Evolutionary conservation across 2,797 vertebrate genomes (phyloP).

Genomic region (Mormyrops boulengeri): DNA sequence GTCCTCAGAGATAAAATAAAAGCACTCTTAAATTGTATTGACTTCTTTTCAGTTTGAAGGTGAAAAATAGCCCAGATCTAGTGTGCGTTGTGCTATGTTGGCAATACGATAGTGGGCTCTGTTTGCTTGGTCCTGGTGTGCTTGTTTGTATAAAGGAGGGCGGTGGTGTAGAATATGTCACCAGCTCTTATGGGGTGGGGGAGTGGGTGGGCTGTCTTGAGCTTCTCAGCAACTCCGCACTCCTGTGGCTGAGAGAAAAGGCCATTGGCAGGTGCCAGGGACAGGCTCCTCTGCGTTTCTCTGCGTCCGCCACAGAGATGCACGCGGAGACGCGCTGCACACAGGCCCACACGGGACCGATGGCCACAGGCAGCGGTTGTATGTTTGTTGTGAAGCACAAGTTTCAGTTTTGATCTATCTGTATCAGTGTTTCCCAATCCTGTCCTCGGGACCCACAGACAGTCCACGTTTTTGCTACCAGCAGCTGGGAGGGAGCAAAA

Average conservation of each 20-base stretch:
- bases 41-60: not conserved
- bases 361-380: not conserved
- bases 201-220: not conserved
- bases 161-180: not conserved
- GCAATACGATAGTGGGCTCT: not conserved
- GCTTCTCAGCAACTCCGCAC: not conserved
- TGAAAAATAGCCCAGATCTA: not conserved
- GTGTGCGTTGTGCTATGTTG: not conserved
- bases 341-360: not conserved
- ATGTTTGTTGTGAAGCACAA: not conserved
- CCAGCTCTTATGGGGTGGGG: not conserved
- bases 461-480: not conserved
- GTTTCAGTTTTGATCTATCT: not conserved
- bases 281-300: constrained; percentile 2
- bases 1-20: not conserved
- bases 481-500: not conserved
- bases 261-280: constrained; percentile 21
- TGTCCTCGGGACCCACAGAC: not conserved
- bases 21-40: not conserved
- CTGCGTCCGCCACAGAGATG: not conserved
- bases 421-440: not conserved
- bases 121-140: not conserved
- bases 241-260: constrained; percentile 16
- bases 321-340: too few relatives aligned
- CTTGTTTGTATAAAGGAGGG: constrained; percentile 24